Percentiles rank a stretch among this genome's conserved stretches.
Evolutionary conservation across 2,797 vertebrate species (phyloP).

Genomic region (Acrossocheilus wenchowensis): DNA sequence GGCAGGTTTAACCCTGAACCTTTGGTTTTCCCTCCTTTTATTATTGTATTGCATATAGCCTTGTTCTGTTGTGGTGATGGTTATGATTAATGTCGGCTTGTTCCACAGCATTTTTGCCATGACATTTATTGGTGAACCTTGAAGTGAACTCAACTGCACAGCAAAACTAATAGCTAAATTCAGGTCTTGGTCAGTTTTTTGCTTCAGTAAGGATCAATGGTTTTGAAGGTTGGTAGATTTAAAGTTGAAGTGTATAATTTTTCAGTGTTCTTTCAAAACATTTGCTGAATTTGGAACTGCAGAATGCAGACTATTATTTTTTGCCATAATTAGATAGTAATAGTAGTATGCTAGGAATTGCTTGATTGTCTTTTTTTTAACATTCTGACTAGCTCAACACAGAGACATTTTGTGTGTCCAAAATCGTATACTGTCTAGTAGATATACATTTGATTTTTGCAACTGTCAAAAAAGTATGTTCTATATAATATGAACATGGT

Average conservation of each 20-base stretch:
- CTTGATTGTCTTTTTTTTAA: background rate
- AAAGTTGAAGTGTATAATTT: conserved; percentile 9
- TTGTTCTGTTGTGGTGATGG: conserved; percentile 14
- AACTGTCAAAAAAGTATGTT: background rate
- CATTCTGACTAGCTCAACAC: background rate
- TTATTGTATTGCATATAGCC: conserved; percentile 33
- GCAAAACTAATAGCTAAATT: conserved; percentile 5
- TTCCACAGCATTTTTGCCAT: background rate
- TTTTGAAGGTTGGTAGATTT: background rate
- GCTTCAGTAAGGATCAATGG: background rate
- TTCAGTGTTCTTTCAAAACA: conserved; percentile 1
- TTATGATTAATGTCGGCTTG: conserved; percentile 45
- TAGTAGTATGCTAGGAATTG: background rate
- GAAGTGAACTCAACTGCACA: background rate
- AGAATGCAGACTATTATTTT: background rate
- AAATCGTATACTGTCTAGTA: too few relatives aligned
- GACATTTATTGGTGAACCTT: conserved; percentile 48
- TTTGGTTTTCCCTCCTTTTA: background rate
- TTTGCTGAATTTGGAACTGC: background rate
- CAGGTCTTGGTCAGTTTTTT: conserved; percentile 5
- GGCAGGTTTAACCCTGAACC: conserved; percentile 27
- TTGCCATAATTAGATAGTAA: background rate
- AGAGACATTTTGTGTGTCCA: background rate
- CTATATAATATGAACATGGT: too few relatives aligned
- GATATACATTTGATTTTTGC: too few relatives aligned